A percentile compares a stretch with the other conserved stretches of the same genome.
Conservation (phyloP, 2,113 vertebrate genomes). For the Arvicanthis niloticus region DNA sequence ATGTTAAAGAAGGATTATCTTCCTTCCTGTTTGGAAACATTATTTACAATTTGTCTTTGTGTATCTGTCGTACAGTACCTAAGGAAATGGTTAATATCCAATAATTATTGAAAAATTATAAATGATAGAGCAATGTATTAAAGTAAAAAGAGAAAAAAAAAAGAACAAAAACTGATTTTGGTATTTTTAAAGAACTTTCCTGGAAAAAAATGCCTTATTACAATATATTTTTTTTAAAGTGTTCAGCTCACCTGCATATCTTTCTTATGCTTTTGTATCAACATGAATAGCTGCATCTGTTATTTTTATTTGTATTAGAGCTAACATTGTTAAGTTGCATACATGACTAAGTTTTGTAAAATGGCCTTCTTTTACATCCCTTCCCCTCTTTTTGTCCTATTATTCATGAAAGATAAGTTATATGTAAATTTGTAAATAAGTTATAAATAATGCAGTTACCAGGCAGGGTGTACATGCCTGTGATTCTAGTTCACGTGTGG, state of each 20-base stretch:
- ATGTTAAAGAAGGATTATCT: conserved; percentile 9
- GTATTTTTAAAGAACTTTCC: not conserved
- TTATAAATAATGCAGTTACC: conserved; percentile 15
- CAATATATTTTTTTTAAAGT: not conserved
- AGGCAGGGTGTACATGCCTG: not conserved
- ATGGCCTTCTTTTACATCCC: not conserved
- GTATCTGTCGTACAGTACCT: not conserved
- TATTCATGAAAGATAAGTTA: conserved; percentile 22
- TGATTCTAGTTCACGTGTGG: not conserved
- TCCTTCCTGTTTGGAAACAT: conserved; percentile 14
- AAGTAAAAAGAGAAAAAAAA: not conserved
- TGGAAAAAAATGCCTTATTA: not conserved
- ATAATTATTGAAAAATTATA: not conserved
- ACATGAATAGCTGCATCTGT: not conserved
- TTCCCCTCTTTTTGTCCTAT: not conserved
- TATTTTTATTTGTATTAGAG: conserved; percentile 28
- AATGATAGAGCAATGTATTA: not conserved
- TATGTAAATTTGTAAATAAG: not conserved
- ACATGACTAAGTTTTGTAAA: conserved; percentile 41
- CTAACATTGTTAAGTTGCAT: conserved; percentile 30
- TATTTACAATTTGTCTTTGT: not conserved
- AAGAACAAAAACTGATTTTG: not conserved
- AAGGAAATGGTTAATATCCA: conserved; percentile 16
- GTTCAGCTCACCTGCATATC: not conserved
- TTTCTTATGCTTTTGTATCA: conserved; percentile 30